phyloP scores from a whole-genome alignment of 2,797 vertebrate genomes.

The Loris lydekkerianus region DNA sequence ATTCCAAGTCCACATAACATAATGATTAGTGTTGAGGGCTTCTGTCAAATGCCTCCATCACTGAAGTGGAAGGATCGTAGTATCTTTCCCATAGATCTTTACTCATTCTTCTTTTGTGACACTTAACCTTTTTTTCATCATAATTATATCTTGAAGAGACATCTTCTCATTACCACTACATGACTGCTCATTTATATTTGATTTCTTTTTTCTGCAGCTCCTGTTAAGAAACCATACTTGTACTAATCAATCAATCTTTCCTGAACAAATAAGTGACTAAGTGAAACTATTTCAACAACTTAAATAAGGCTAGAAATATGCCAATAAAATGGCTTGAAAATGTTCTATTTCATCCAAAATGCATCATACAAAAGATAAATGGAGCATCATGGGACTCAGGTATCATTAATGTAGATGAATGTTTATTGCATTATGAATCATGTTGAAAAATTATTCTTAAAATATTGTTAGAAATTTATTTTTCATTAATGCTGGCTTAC shows the following conservation, averaged over 20 bases:
- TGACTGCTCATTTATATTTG: neutral
- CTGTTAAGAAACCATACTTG: neutral
- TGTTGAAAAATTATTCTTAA: slow-evolving; percentile 53
- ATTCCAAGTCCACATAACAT: neutral
- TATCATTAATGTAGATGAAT: slow-evolving; percentile 6
- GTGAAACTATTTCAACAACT: slow-evolving; percentile 47
- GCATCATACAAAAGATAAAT: slow-evolving; percentile 53
- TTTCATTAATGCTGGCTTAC: neutral
- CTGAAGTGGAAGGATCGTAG: neutral
- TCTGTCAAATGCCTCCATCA: neutral
- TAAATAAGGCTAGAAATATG: slow-evolving; percentile 43
- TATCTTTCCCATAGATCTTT: neutral
- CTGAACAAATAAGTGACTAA: neutral
- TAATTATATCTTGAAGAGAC: neutral
- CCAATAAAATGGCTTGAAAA: slow-evolving; percentile 5
- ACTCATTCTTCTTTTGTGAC: neutral
- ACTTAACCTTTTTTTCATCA: neutral
- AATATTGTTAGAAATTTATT: slow-evolving; percentile 53
- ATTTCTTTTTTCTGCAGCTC: slow-evolving; percentile 2
- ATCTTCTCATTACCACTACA: neutral
- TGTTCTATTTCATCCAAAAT: slow-evolving; percentile 45
- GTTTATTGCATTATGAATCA: slow-evolving; percentile 40
- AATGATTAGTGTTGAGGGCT: neutral
- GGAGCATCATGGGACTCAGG: neutral
- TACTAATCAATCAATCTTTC: slow-evolving; percentile 43